phyloP scores from a whole-genome alignment of 2,888 invertebrate species.

The Amblyteles armatorius region DNA sequence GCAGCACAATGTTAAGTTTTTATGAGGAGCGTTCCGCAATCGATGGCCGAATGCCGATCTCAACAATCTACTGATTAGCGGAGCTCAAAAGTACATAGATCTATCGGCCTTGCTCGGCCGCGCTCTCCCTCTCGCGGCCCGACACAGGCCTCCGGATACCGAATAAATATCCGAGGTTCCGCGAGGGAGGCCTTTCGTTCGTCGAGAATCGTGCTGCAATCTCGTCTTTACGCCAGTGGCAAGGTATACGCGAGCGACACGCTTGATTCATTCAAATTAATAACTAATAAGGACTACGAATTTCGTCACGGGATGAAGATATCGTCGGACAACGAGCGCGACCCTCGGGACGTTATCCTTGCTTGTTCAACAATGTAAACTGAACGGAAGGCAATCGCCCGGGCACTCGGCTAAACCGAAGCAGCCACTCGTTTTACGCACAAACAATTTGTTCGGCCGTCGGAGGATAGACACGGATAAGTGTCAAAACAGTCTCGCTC shows the following conservation, averaged over 20 bases:
- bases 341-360: no score
- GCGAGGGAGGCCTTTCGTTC: constrained; percentile 2
- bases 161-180: constrained; percentile 23
- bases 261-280: no score
- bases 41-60: constrained; percentile 35
- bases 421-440: constrained; percentile 31
- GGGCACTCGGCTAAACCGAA: neutral
- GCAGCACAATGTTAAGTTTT: neutral
- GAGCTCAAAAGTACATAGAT: constrained; percentile 19
- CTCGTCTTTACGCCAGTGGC: neutral
- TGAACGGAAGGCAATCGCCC: no score
- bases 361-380: no score
- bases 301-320: no score
- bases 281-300: no score
- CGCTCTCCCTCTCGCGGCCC: constrained; percentile 1
- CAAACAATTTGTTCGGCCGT: constrained; percentile 35
- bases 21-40: constrained; percentile 8
- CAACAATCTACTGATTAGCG: constrained; percentile 16
- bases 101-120: neutral
- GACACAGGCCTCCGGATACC: neutral
- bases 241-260: no score
- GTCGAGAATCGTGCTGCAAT: constrained; percentile 10
- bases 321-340: no score
- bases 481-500: constrained; percentile 60
- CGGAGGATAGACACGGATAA: constrained; percentile 52